Percentiles rank a stretch among this genome's conserved stretches.
Evolutionary conservation across 2,888 invertebrate species (phyloP).

Genomic region (Eudemis profundana): DNA sequence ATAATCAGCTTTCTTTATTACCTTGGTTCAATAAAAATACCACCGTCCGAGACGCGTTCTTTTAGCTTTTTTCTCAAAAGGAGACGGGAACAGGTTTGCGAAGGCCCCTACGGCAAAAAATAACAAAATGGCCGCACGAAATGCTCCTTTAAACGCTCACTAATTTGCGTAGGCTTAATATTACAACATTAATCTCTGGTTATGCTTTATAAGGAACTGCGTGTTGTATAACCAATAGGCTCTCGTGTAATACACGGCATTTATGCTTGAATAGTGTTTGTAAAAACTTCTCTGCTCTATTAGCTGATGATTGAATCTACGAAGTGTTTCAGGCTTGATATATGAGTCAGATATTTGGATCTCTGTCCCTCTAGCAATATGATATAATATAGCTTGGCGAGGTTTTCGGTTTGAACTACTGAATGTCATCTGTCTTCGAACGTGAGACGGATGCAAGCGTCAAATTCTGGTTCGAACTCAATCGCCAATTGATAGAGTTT

Average conservation of each 20-base stretch:
- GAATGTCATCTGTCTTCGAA: not conserved
- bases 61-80: slow-evolving; percentile 42
- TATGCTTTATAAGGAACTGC: slow-evolving; percentile 40
- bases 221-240: slow-evolving; percentile 39
- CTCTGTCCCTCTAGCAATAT: not conserved
- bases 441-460: slow-evolving; percentile 4
- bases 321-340: not conserved
- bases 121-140: slow-evolving; percentile 51
- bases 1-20: slow-evolving; percentile 25
- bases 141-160: slow-evolving; percentile 51
- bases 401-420: slow-evolving; percentile 5
- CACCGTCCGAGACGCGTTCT: slow-evolving; percentile 43
- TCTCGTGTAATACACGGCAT: slow-evolving; percentile 35
- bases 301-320: slow-evolving; percentile 11
- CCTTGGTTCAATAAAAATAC: slow-evolving; percentile 33
- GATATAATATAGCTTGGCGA: not conserved
- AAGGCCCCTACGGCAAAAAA: slow-evolving; percentile 42
- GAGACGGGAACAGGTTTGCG: slow-evolving; percentile 42
- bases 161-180: slow-evolving; percentile 56
- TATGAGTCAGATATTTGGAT: slow-evolving; percentile 2
- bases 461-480: not conserved
- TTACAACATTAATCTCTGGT: slow-evolving; percentile 53
- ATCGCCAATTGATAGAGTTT: not conserved
- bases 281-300: slow-evolving; percentile 33
- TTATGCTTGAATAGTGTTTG: slow-evolving; percentile 28